phyloP scores from a whole-genome alignment of 2,113 vertebrate species.

The Theristicus caerulescens region DNA sequence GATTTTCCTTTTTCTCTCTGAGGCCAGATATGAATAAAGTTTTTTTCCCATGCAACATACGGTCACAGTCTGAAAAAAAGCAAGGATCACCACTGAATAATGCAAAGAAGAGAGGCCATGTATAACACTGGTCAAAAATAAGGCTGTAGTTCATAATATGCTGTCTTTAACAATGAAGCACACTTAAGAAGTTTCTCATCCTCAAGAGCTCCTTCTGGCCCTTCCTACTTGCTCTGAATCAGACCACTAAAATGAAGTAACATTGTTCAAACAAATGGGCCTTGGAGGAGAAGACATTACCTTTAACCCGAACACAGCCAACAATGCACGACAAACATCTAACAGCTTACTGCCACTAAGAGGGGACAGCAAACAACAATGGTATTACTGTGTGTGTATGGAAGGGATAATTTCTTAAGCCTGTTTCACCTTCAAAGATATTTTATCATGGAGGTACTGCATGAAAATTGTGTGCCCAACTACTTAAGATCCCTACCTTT shows the following conservation, averaged over 20 bases:
- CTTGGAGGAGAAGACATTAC: not conserved
- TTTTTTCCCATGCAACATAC: not conserved
- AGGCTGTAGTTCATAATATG: not conserved
- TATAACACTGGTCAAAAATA: not conserved
- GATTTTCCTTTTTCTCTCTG: not conserved
- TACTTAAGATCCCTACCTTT: not conserved
- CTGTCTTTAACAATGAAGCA: not conserved
- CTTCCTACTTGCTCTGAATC: not conserved
- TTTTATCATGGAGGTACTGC: not conserved
- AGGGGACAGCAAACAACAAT: not conserved
- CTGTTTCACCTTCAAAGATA: not conserved
- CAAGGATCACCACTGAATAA: not conserved
- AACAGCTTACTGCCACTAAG: not conserved
- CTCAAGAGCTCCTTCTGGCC: not conserved
- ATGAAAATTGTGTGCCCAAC: not conserved
- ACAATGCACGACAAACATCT: not conserved
- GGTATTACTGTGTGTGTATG: not conserved
- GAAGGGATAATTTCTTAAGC: not conserved
- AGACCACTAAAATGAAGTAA: not conserved
- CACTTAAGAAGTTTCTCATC: not conserved
- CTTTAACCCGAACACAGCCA: not conserved
- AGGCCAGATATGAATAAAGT: not conserved
- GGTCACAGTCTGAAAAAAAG: not conserved
- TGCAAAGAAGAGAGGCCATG: not conserved
- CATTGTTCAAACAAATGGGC: not conserved